A percentile compares a stretch with the other conserved stretches of the same genome.
These are phyloP conservation scores for Pantala flavescens DNA, from an alignment of 1,140 invertebrate species.

Conservation along the genomic window DNA sequence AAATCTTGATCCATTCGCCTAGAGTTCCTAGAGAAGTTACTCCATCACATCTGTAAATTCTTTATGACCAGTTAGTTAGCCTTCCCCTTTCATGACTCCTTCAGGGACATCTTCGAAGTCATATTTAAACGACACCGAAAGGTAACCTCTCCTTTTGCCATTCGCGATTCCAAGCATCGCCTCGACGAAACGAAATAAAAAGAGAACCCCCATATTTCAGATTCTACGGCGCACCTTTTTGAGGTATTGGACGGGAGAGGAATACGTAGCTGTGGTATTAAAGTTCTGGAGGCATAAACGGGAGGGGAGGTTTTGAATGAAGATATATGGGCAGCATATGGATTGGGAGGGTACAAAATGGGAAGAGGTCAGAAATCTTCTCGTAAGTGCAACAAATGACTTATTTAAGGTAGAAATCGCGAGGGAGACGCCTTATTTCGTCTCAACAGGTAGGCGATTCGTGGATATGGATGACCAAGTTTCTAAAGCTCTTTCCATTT, in stretches of 20 bases:
- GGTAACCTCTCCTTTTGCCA: not conserved
- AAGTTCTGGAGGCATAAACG: not conserved
- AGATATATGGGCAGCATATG: not conserved
- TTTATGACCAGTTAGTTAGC: too few species aligned
- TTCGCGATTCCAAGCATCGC: not conserved
- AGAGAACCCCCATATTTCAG: not conserved
- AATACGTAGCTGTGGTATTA: not conserved
- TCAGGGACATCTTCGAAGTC: too few species aligned
- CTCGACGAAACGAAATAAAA: not conserved
- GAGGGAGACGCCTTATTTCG: not conserved
- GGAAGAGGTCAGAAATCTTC: not conserved
- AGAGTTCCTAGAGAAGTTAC: too few species aligned
- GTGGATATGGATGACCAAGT: not conserved
- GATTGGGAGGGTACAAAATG: not conserved
- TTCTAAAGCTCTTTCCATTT: not conserved
- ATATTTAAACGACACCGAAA: too few species aligned
- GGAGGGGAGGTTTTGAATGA: not conserved
- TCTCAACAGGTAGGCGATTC: slow-evolving; percentile 7
- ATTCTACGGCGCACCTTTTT: not conserved
- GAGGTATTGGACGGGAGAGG: not conserved
- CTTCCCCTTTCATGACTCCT: too few species aligned
- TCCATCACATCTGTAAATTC: too few species aligned
- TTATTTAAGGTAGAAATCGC: not conserved
- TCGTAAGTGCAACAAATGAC: not conserved
- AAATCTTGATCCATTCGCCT: too few species aligned